Percentiles rank a stretch among this genome's conserved stretches.
phyloP scores from a whole-genome alignment of 2,797 vertebrate species.

The Oophaga sylvatica region DNA sequence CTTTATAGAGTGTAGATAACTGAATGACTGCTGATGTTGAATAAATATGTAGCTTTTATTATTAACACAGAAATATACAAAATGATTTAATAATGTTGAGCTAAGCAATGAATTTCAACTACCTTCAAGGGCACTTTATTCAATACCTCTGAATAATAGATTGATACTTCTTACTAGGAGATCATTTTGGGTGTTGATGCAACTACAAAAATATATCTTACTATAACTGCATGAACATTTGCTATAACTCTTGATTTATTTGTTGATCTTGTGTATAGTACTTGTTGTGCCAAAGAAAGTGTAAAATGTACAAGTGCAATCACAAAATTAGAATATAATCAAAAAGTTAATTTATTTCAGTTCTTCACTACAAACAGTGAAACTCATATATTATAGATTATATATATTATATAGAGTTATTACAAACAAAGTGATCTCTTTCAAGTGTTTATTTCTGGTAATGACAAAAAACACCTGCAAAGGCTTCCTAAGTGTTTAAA shows the following conservation, averaged over 20 bases:
- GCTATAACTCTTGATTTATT: conserved; percentile 6
- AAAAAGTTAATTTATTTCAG: no score
- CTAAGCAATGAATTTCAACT: conserved; percentile 67
- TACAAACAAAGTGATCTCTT: no score
- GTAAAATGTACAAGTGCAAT: no score
- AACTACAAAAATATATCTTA: background rate
- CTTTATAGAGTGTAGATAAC: conserved; percentile 50
- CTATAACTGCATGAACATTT: background rate
- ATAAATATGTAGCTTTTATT: conserved; percentile 65
- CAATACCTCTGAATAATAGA: conserved; percentile 69
- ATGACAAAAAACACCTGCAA: no score
- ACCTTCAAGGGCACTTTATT: conserved; percentile 72
- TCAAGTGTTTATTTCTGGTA: no score
- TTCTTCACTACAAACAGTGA: no score
- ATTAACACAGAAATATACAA: conserved; percentile 68
- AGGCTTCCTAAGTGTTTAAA: no score
- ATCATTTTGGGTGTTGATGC: background rate
- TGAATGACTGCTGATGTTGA: conserved; percentile 62
- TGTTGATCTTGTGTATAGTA: background rate
- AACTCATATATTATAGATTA: no score
- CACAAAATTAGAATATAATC: no score
- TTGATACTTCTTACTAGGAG: conserved; percentile 43
- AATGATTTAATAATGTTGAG: conserved; percentile 68
- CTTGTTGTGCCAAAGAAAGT: background rate
- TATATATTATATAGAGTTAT: no score